Percentiles rank a stretch among this genome's conserved stretches.
Conservation (phyloP, 1,140 invertebrate genomes). For the Cotesia chilonis region DNA sequence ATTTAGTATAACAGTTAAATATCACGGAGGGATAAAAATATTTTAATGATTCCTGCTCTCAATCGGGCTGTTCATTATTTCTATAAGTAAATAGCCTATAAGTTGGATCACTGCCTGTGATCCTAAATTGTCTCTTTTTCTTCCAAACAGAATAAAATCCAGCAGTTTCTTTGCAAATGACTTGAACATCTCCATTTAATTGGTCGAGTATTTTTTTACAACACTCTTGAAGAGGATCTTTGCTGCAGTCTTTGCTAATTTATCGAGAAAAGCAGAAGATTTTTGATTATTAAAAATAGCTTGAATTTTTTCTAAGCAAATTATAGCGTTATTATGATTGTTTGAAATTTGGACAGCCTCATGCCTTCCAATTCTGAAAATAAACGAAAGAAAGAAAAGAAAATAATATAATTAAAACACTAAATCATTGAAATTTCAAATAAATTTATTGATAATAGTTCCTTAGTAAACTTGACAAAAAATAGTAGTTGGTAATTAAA, state of each 20-base stretch:
- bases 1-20: neutral
- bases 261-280: neutral
- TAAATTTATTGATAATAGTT: neutral
- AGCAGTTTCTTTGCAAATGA: neutral
- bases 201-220: neutral
- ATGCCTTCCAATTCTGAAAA: neutral
- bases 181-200: neutral
- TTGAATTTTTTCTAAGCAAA: neutral
- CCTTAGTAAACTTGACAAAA: neutral
- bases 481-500: too few relatives aligned
- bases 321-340: neutral
- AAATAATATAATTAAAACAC: neutral
- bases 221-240: neutral
- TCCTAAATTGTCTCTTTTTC: neutral
- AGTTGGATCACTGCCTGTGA: neutral
- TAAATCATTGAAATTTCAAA: neutral
- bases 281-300: neutral
- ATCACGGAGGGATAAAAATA: neutral
- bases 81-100: constrained; percentile 1
- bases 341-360: neutral
- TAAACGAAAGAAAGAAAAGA: neutral
- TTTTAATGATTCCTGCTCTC: neutral
- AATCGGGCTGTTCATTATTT: neutral
- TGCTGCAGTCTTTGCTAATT: neutral
- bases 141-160: neutral